Conservation (phyloP, 2,888 invertebrate genomes). For the Nomada fabriciana region DNA sequence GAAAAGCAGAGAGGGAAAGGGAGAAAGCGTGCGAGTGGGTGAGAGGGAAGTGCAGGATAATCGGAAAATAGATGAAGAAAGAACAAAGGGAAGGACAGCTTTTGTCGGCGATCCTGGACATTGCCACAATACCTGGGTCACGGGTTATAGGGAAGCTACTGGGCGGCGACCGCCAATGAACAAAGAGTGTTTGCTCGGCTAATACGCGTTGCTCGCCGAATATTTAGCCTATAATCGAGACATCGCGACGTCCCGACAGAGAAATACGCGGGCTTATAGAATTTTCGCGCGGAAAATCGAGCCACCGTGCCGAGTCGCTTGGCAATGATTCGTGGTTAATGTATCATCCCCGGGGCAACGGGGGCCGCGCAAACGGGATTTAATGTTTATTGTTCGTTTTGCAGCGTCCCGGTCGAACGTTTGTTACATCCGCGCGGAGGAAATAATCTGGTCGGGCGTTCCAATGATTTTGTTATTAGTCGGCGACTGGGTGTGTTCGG, state of each 20-base stretch:
- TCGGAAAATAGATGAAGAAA: conserved; percentile 60
- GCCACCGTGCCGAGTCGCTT: background rate
- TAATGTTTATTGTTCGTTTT: conserved; percentile 54
- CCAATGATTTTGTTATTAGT: conserved; percentile 18
- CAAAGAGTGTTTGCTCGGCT: conserved; percentile 57
- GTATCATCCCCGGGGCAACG: conserved; percentile 24
- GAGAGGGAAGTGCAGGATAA: conserved; percentile 34
- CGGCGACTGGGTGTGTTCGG: background rate
- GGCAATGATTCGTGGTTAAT: conserved; percentile 43
- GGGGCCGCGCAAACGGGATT: conserved; percentile 31
- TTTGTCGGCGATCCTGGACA: conserved; percentile 62
- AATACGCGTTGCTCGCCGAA: conserved; percentile 51
- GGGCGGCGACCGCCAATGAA: conserved; percentile 17
- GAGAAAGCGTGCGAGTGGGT: background rate
- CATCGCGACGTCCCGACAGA: conserved; percentile 48
- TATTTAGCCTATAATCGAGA: conserved; percentile 66
- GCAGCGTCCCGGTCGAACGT: background rate
- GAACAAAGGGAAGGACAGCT: conserved; percentile 49
- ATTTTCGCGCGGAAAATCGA: conserved; percentile 38
- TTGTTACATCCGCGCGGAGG: conserved; percentile 3
- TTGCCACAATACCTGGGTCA: conserved; percentile 56
- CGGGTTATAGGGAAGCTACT: conserved; percentile 42
- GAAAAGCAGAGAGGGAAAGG: background rate
- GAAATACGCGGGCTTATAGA: conserved; percentile 59
- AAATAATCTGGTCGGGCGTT: conserved; percentile 4